A percentile compares a stretch with the other conserved stretches of the same genome.
Conservation (phyloP, 1,140 invertebrate genomes). For the Phortica variegata region DNA sequence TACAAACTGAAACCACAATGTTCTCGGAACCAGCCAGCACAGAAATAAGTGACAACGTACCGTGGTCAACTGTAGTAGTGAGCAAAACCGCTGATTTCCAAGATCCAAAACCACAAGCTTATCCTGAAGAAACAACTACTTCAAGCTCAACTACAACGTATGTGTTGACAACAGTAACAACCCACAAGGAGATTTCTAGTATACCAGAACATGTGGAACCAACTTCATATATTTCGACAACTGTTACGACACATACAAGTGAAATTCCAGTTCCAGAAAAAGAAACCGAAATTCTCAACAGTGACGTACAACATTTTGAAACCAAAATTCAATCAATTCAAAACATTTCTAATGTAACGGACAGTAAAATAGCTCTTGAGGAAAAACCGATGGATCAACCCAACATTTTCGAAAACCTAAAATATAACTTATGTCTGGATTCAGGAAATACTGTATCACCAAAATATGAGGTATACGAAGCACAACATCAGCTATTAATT, state of each 20-base stretch:
- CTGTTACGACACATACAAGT: constrained; percentile 30
- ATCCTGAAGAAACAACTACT: constrained; percentile 9
- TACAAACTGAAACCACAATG: constrained; percentile 42
- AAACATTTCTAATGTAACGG: no score
- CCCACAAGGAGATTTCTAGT: constrained; percentile 28
- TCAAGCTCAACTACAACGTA: constrained; percentile 26
- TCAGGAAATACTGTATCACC: no score
- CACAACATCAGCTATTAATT: constrained; percentile 24
- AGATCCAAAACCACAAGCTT: constrained; percentile 29
- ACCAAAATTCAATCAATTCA: no score
- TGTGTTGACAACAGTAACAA: constrained; percentile 46
- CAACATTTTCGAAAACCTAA: no score
- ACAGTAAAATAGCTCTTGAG: no score
- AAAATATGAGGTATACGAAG: constrained; percentile 16
- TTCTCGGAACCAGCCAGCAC: constrained; percentile 23
- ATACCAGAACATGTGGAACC: constrained; percentile 3
- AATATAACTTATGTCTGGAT: no score
- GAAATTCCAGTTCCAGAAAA: constrained; percentile 20
- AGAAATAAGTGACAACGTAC: constrained; percentile 1
- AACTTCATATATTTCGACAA: constrained; percentile 39
- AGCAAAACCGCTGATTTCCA: constrained; percentile 47
- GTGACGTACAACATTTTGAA: no score
- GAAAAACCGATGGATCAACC: no score
- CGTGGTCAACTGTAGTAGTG: constrained; percentile 43
- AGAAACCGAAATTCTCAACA: neutral